Conservation (phyloP, 2,888 invertebrate genomes). For the Andrena marginata region DNA sequence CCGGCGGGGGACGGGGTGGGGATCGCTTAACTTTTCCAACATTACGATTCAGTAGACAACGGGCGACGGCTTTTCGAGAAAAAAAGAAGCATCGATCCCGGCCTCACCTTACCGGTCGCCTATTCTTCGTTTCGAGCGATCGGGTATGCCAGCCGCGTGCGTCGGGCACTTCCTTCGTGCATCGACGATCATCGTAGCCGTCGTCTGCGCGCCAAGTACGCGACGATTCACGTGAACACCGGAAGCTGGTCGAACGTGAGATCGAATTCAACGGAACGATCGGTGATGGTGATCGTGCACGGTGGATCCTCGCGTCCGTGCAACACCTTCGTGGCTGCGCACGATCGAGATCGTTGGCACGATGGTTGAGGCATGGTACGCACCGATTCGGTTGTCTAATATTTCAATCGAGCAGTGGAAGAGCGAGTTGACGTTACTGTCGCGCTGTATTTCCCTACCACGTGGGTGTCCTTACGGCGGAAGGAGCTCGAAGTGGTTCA, state of each 20-base stretch:
- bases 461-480: no score
- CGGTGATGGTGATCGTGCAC: not conserved
- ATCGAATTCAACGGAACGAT: constrained; percentile 31
- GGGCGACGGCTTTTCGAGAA: constrained; percentile 50
- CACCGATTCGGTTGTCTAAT: no score
- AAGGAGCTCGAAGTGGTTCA: no score
- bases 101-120: constrained; percentile 35
- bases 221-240: constrained; percentile 62
- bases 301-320: not conserved
- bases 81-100: constrained; percentile 39
- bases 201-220: constrained; percentile 59
- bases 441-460: no score
- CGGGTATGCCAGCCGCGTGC: constrained; percentile 64
- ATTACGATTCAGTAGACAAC: constrained; percentile 63
- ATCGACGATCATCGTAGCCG: constrained; percentile 57
- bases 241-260: constrained; percentile 64
- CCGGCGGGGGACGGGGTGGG: no score
- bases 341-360: not conserved
- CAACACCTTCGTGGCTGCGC: not conserved
- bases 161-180: constrained; percentile 68
- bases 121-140: constrained; percentile 56
- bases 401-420: no score
- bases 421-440: no score
- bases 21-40: constrained; percentile 54
- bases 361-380: no score